phyloP scores from a whole-genome alignment of 1,140 invertebrate species.

The Zaprionus inermis region DNA sequence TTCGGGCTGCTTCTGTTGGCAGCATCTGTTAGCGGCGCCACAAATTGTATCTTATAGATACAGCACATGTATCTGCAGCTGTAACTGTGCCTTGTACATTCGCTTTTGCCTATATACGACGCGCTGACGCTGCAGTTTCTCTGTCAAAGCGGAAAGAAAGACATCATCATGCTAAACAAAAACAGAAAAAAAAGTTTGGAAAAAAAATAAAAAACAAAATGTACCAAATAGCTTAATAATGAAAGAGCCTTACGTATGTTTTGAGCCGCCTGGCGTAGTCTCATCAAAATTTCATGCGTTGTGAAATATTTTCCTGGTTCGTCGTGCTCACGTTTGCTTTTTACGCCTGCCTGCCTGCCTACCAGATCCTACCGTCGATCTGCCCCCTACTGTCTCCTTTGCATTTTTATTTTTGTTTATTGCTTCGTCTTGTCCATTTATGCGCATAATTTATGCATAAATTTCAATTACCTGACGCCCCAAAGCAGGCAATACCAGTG shows the following conservation, averaged over 20 bases:
- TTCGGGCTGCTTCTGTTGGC: too few species aligned
- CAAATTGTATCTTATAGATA: conserved; percentile 37
- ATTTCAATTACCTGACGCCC: conserved; percentile 72
- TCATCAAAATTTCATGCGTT: conserved; percentile 75
- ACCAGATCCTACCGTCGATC: not conserved
- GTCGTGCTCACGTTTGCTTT: conserved; percentile 6
- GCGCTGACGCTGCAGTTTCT: conserved; percentile 29
- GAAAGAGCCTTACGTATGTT: conserved; percentile 42
- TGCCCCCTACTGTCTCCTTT: conserved; percentile 21
- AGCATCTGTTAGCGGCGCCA: conserved; percentile 33
- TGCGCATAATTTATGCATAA: conserved; percentile 81
- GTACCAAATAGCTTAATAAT: conserved; percentile 67
- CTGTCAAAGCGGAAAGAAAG: not conserved
- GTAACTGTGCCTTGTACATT: conserved; percentile 39
- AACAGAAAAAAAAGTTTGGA: conserved; percentile 34
- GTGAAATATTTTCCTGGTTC: conserved; percentile 44
- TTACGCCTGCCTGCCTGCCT: not conserved
- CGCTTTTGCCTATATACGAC: conserved; percentile 46
- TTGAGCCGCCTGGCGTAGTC: conserved; percentile 5
- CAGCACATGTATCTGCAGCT: conserved; percentile 30
- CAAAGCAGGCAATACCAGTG: conserved; percentile 49
- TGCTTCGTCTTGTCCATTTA: conserved; percentile 75
- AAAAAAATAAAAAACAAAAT: conserved; percentile 13
- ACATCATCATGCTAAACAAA: conserved; percentile 4
- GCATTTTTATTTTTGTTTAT: conserved; percentile 74